Evolutionary conservation across 1,140 invertebrate species (phyloP).

Genomic region (Tyrophagus putrescentiae): DNA sequence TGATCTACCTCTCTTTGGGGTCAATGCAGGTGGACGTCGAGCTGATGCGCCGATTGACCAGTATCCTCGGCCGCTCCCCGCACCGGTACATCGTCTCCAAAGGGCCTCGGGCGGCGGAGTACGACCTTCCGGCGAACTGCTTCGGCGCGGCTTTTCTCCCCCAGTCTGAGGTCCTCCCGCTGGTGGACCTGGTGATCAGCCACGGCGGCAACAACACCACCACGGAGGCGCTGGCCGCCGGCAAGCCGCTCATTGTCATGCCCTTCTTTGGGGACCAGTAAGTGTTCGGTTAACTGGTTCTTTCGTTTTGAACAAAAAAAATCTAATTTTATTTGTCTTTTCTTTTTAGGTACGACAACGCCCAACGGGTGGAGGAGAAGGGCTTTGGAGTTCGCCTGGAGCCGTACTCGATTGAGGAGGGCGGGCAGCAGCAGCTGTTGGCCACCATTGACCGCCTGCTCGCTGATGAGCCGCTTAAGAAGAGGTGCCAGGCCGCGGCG

Average conservation of each 20-base stretch:
- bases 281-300: no score
- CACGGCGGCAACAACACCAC: slow-evolving; percentile 21
- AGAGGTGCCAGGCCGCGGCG: no score
- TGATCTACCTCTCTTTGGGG: background rate
- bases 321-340: no score
- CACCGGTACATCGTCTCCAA: background rate
- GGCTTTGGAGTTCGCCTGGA: no score
- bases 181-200: slow-evolving; percentile 17
- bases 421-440: no score
- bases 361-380: no score
- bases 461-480: no score
- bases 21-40: background rate
- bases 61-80: background rate
- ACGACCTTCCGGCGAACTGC: slow-evolving; percentile 23
- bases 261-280: slow-evolving; percentile 21
- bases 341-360: no score
- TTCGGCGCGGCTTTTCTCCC: slow-evolving; percentile 16
- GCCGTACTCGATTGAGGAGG: no score
- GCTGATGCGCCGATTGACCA: background rate
- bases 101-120: slow-evolving; percentile 2
- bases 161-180: slow-evolving; percentile 10
- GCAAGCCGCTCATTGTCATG: slow-evolving; percentile 16
- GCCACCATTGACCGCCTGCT: no score
- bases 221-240: slow-evolving; percentile 7
- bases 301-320: no score